Percentiles rank a stretch among this genome's conserved stretches.
phyloP scores from a whole-genome alignment of 2,888 invertebrate species.

The Acrobasis consociella region DNA sequence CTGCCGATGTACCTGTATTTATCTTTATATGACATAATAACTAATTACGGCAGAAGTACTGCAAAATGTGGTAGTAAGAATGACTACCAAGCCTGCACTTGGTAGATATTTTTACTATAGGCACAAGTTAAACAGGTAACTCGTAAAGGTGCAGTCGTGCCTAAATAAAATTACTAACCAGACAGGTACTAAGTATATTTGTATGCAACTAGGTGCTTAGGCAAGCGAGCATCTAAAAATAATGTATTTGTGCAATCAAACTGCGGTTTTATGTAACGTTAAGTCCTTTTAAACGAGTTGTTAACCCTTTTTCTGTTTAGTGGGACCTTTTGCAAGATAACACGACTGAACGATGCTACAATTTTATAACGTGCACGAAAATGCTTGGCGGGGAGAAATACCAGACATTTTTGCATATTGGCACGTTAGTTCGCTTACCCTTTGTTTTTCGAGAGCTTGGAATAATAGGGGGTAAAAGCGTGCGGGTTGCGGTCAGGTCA shows the following conservation, averaged over 20 bases:
- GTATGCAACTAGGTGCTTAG: no score
- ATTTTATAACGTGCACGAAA: slow-evolving; percentile 17
- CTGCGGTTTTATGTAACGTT: neutral
- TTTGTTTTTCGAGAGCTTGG: neutral
- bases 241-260: neutral
- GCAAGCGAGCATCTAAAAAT: no score
- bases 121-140: no score
- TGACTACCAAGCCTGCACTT: no score
- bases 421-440: neutral
- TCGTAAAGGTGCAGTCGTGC: no score
- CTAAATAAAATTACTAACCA: no score
- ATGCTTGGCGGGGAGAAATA: slow-evolving; percentile 1
- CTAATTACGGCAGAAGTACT: no score
- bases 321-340: slow-evolving; percentile 20
- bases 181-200: no score
- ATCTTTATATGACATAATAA: no score
- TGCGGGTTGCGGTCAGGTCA: neutral
- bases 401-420: slow-evolving; percentile 13
- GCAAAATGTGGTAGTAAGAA: no score
- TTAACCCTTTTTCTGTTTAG: slow-evolving; percentile 25
- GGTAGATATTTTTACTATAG: no score
- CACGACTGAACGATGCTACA: slow-evolving; percentile 16
- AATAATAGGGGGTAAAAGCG: slow-evolving; percentile 1
- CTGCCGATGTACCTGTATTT: no score
- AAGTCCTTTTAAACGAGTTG: slow-evolving; percentile 23